Conservation (phyloP, 2,888 invertebrate genomes). For the Epirrita christyi region DNA sequence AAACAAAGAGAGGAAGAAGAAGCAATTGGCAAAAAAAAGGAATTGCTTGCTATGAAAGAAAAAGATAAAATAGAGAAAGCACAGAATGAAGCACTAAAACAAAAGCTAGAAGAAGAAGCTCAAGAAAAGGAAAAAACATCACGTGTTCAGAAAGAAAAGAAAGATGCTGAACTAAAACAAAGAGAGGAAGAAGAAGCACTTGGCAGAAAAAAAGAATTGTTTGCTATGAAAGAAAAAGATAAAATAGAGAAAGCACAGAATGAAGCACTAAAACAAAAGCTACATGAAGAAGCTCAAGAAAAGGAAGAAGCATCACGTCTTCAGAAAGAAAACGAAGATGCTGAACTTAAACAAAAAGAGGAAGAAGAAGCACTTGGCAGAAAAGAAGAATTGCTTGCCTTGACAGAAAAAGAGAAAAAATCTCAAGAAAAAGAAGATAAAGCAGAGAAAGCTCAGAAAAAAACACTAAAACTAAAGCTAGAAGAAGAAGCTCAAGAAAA, state of each 20-base stretch:
- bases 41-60: too few species aligned
- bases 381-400: too few species aligned
- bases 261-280: neutral
- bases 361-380: slow-evolving; percentile 15
- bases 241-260: slow-evolving; percentile 2
- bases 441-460: neutral
- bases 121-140: slow-evolving; percentile 9
- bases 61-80: too few species aligned
- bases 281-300: neutral
- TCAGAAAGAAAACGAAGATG: slow-evolving; percentile 8
- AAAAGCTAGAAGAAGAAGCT: slow-evolving; percentile 2
- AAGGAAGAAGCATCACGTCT: neutral
- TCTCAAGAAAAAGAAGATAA: neutral
- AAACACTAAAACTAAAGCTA: neutral
- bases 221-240: neutral
- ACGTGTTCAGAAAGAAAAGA: slow-evolving; percentile 10
- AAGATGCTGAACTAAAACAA: neutral
- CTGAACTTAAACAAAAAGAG: slow-evolving; percentile 23
- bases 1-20: neutral
- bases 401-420: slow-evolving; percentile 1
- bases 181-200: too few species aligned
- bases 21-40: neutral
- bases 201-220: slow-evolving; percentile 20
- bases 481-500: neutral
- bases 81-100: slow-evolving; percentile 8